Evolutionary conservation across 2,113 vertebrate species (phyloP).

Genomic region (Pygathrix nemaeus): DNA sequence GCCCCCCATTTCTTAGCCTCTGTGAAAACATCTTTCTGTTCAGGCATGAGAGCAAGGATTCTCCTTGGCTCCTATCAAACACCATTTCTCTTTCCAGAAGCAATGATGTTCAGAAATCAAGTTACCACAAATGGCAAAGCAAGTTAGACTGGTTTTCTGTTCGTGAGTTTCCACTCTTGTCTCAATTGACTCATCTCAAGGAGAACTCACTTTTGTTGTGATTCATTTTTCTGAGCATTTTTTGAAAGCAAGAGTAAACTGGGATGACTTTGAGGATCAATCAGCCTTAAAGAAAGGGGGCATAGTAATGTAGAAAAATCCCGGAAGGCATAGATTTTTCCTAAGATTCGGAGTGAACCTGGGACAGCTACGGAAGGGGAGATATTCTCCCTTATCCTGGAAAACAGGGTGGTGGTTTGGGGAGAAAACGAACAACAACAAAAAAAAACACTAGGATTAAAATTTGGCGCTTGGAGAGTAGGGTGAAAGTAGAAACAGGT

Average conservation of each 20-base stretch:
- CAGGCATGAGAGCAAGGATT: neutral
- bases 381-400: neutral
- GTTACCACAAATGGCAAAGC: neutral
- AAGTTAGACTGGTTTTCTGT: neutral
- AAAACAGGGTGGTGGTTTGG: neutral
- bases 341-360: neutral
- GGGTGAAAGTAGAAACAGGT: neutral
- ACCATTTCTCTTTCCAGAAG: conserved; percentile 11
- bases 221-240: conserved; percentile 14
- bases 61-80: no score
- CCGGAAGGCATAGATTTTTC: neutral
- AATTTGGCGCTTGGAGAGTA: neutral
- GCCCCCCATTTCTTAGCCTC: neutral
- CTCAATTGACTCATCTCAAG: neutral
- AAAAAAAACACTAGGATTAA: neutral
- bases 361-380: neutral
- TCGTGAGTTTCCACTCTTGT: neutral
- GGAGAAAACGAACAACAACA: neutral
- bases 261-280: neutral
- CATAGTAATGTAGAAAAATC: neutral
- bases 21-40: neutral
- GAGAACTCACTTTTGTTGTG: neutral
- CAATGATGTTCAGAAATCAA: neutral
- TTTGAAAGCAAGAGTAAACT: conserved; percentile 22
- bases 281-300: neutral